Percentiles rank a stretch among this genome's conserved stretches.
phyloP scores from a whole-genome alignment of 2,888 invertebrate genomes.

The Plagodis dolabraria region DNA sequence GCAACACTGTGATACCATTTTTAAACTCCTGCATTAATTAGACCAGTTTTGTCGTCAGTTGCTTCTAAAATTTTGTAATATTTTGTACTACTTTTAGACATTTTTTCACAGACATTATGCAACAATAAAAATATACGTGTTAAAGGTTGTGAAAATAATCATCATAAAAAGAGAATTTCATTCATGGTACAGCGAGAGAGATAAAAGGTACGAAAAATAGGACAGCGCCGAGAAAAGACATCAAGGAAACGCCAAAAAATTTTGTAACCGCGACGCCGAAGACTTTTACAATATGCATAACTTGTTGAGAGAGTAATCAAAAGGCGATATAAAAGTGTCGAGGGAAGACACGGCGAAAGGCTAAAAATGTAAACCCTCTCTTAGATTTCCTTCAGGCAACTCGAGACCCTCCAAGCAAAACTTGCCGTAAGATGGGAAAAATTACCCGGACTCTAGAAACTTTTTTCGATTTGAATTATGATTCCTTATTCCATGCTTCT shows the following conservation, averaged over 20 bases:
- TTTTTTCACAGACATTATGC: conserved; percentile 12
- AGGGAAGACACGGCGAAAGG: conserved; percentile 80
- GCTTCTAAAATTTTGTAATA: conserved; percentile 17
- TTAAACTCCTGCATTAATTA: conserved; percentile 34
- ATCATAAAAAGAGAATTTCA: conserved; percentile 63
- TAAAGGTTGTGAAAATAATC: conserved; percentile 46
- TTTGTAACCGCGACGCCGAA: conserved; percentile 65
- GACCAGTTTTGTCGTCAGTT: conserved; percentile 18
- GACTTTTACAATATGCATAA: conserved; percentile 83
- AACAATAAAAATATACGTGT: not conserved
- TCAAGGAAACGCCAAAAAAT: conserved; percentile 72
- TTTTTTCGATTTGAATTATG: conserved; percentile 85
- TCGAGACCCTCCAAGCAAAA: conserved; percentile 75
- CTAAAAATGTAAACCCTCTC: conserved; percentile 83
- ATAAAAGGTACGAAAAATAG: conserved; percentile 73
- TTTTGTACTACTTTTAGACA: conserved; percentile 17
- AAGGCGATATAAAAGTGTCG: conserved; percentile 83
- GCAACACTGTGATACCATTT: conserved; percentile 30
- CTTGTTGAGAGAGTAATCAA: conserved; percentile 85
- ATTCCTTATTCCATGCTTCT: conserved; percentile 82
- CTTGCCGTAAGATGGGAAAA: conserved; percentile 83
- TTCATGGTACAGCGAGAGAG: conserved; percentile 68
- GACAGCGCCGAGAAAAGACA: conserved; percentile 67
- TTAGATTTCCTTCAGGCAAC: conserved; percentile 77
- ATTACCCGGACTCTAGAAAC: conserved; percentile 78